phyloP scores from a whole-genome alignment of 2,888 invertebrate genomes.

The Ptilodon capucinus region DNA sequence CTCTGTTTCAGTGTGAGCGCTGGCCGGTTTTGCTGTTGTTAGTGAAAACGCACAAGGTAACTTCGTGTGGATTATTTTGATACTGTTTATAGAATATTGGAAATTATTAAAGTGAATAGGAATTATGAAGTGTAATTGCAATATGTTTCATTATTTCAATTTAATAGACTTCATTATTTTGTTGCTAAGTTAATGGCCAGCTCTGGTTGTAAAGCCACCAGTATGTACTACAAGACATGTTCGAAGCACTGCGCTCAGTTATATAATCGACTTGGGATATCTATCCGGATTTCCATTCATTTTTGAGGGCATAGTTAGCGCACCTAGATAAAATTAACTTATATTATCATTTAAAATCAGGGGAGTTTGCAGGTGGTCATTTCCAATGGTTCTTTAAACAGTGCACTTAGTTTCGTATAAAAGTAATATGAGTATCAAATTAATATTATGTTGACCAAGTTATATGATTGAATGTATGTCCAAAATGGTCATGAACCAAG shows the following conservation, averaged over 20 bases:
- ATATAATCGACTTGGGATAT: too few species aligned
- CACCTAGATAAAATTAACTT: too few species aligned
- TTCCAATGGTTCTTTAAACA: background rate
- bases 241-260: too few species aligned
- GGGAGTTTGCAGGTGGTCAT: too few species aligned
- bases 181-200: too few species aligned
- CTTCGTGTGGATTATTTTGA: background rate
- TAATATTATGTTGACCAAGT: background rate
- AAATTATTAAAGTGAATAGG: background rate
- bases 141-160: too few species aligned
- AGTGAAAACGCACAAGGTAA: slow-evolving; percentile 54
- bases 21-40: slow-evolving; percentile 61
- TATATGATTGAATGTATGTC: background rate
- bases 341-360: too few species aligned
- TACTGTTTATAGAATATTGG: background rate
- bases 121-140: background rate
- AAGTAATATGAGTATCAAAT: background rate
- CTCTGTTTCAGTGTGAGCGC: slow-evolving; percentile 53
- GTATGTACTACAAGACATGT: too few species aligned
- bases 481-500: background rate
- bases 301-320: too few species aligned
- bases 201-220: too few species aligned
- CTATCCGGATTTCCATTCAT: too few species aligned
- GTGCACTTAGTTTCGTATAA: background rate
- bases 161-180: too few species aligned